These are phyloP conservation scores for Psettodes erumei DNA, from an alignment of 2,113 vertebrate species.

Conservation along the genomic window DNA sequence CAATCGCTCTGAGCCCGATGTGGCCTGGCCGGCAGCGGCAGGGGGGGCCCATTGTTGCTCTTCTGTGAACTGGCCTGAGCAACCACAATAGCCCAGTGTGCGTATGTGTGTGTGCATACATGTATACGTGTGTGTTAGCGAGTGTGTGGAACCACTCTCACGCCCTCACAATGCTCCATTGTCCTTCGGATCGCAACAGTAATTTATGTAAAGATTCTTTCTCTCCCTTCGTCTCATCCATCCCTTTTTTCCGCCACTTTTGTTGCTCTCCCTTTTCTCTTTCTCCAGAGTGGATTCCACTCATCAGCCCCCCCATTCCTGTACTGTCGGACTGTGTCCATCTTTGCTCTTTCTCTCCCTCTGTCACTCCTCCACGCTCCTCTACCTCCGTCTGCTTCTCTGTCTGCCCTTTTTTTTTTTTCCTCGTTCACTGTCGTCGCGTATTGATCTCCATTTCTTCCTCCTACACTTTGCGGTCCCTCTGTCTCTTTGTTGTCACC, in stretches of 20 bases:
- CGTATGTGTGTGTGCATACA: constrained; percentile 43
- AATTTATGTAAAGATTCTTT: constrained; percentile 86
- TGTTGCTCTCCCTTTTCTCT: constrained; percentile 63
- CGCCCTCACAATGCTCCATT: constrained; percentile 82
- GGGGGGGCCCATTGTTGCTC: constrained; percentile 72
- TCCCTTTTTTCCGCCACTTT: constrained; percentile 65
- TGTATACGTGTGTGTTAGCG: constrained; percentile 50
- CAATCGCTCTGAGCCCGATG: constrained; percentile 64
- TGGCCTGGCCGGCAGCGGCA: constrained; percentile 45
- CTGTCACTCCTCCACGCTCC: constrained; percentile 63
- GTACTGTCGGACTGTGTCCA: constrained; percentile 65
- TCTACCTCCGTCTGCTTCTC: constrained; percentile 51
- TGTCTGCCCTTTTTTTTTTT: background rate
- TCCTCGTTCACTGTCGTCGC: constrained; percentile 31
- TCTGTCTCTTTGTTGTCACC: constrained; percentile 56
- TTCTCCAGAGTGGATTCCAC: constrained; percentile 53
- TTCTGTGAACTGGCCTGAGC: constrained; percentile 71
- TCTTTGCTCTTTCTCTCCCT: constrained; percentile 56
- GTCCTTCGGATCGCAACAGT: constrained; percentile 75
- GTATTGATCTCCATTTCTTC: constrained; percentile 68
- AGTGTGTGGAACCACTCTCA: constrained; percentile 55
- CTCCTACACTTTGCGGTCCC: constrained; percentile 48
- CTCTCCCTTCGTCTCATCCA: constrained; percentile 65
- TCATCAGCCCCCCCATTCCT: constrained; percentile 38
- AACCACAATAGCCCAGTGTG: constrained; percentile 72